Evolutionary conservation across 2,797 vertebrate species (phyloP).

Genomic region (Dipus sagitta): DNA sequence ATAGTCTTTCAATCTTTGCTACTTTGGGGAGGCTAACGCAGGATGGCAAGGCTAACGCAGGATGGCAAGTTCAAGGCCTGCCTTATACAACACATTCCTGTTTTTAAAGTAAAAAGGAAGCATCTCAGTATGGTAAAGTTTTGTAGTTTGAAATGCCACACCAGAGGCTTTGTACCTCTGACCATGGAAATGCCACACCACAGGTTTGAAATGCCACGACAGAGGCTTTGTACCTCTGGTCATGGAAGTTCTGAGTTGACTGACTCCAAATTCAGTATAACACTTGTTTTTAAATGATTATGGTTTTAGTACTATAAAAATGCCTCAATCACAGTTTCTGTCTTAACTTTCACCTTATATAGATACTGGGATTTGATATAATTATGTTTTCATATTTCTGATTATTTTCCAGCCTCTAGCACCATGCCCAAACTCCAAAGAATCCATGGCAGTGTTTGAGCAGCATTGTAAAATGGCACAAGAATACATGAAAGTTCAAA

Average conservation of each 20-base stretch:
- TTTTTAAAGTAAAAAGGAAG: background rate
- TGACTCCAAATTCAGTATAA: slow-evolving; percentile 72
- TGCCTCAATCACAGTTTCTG: slow-evolving; percentile 78
- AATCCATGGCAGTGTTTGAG: slow-evolving; percentile 99
- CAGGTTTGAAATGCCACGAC: slow-evolving; percentile 47
- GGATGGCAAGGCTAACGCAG: background rate
- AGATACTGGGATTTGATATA: slow-evolving; percentile 82
- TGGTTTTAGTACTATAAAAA: slow-evolving; percentile 84
- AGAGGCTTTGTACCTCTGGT: slow-evolving; percentile 58
- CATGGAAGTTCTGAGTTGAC: slow-evolving; percentile 81
- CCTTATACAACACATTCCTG: background rate
- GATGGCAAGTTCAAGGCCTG: background rate
- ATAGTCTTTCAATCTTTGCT: background rate
- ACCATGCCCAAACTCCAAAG: slow-evolving; percentile 99
- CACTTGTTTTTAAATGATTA: slow-evolving; percentile 87
- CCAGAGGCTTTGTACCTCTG: slow-evolving; percentile 67
- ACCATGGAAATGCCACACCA: slow-evolving; percentile 39
- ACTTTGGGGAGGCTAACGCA: background rate
- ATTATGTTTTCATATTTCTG: slow-evolving; percentile 86
- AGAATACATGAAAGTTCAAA: slow-evolving; percentile 99
- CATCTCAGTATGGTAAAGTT: background rate
- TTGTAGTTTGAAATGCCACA: slow-evolving; percentile 37
- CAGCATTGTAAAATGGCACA: slow-evolving; percentile 99
- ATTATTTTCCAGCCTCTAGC: slow-evolving; percentile 95
- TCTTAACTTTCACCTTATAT: slow-evolving; percentile 60